Evolutionary conservation across 2,797 vertebrate species (phyloP).

Genomic region (Hemibagrus guttatus): DNA sequence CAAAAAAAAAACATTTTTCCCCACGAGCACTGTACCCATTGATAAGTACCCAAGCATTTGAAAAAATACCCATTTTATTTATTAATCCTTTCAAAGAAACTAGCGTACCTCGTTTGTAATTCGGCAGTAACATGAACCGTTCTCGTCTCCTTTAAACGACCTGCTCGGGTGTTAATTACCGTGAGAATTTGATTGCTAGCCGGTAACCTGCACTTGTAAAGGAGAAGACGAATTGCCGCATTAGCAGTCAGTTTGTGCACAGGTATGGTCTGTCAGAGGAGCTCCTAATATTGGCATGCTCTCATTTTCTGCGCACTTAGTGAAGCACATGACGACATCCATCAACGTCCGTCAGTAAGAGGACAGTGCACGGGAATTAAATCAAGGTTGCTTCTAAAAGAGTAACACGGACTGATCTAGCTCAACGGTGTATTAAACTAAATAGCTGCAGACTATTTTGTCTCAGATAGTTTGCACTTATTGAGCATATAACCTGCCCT

Average conservation of each 20-base stretch:
- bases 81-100: not conserved
- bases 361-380: not conserved
- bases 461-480: not conserved
- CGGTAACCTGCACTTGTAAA: not conserved
- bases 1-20: not conserved
- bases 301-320: conserved; percentile 16
- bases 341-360: not conserved
- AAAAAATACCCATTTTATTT: not conserved
- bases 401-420: not conserved
- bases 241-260: conserved; percentile 2
- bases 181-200: not conserved
- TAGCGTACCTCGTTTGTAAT: not conserved
- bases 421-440: not conserved
- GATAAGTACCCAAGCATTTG: not conserved
- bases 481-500: not conserved
- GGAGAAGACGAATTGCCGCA: not conserved
- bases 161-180: not conserved
- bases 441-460: not conserved
- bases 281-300: not conserved
- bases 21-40: not conserved
- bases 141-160: not conserved
- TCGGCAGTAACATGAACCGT: not conserved
- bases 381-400: not conserved
- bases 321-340: not conserved
- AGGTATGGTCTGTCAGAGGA: not conserved